A percentile compares a stretch with the other conserved stretches of the same genome.
phyloP scores from a whole-genome alignment of 2,888 invertebrate species.

The Capitulum mitella region DNA sequence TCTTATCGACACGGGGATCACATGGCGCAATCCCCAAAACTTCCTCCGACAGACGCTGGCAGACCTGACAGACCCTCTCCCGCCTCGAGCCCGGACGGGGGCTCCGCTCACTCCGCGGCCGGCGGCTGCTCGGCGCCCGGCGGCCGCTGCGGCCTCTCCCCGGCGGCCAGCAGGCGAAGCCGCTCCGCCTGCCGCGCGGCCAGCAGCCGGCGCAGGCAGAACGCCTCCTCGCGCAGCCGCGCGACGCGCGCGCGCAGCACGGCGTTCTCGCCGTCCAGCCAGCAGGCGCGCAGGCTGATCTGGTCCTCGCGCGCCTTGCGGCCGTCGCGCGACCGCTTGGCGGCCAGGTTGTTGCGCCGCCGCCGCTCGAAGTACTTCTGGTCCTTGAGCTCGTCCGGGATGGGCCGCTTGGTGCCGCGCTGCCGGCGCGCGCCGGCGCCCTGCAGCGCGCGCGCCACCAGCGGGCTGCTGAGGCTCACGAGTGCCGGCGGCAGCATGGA shows the following conservation, averaged over 20 bases:
- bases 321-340: constrained; percentile 84
- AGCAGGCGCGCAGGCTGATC: constrained; percentile 31
- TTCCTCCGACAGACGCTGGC: too few relatives aligned
- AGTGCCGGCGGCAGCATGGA: neutral
- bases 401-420: constrained; percentile 75
- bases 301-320: constrained; percentile 57
- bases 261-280: constrained; percentile 32
- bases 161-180: neutral
- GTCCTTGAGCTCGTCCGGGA: constrained; percentile 79
- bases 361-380: constrained; percentile 82
- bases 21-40: too few relatives aligned
- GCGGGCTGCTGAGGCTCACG: neutral
- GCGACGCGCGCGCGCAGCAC: constrained; percentile 21
- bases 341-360: constrained; percentile 80
- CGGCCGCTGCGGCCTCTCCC: neutral
- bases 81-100: too few relatives aligned
- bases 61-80: too few relatives aligned
- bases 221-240: neutral
- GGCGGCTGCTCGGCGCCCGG: neutral
- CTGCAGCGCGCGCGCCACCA: constrained; percentile 36
- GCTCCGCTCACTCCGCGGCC: neutral
- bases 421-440: constrained; percentile 47
- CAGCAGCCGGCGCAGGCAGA: neutral
- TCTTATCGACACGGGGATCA: too few relatives aligned
- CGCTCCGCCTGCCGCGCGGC: constrained; percentile 1